phyloP scores from a whole-genome alignment of 1,140 invertebrate genomes.

The Euwallacea similis region DNA sequence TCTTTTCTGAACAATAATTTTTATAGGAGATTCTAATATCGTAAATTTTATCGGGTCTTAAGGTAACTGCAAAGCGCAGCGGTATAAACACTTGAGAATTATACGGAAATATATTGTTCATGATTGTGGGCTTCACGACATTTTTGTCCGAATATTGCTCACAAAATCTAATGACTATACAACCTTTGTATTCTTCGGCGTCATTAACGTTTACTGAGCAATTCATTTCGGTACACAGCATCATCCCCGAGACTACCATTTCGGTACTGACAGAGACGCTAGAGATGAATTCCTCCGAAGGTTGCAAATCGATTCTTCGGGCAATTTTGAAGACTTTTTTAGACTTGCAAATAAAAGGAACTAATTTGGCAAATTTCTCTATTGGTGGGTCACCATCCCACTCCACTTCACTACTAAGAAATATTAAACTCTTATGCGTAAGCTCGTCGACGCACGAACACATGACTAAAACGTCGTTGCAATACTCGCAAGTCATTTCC shows the following conservation, averaged over 20 bases:
- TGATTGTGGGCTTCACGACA: constrained; percentile 33
- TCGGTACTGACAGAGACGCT: constrained; percentile 34
- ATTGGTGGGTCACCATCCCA: constrained; percentile 7
- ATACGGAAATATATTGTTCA: constrained; percentile 38
- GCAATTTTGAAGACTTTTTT: constrained; percentile 43
- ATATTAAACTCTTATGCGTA: constrained; percentile 24
- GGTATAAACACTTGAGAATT: constrained; percentile 40
- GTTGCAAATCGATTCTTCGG: constrained; percentile 36
- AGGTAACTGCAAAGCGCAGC: constrained; percentile 38
- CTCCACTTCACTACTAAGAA: constrained; percentile 22
- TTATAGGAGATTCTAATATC: constrained; percentile 45
- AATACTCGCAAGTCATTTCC: constrained; percentile 33
- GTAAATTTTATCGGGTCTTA: constrained; percentile 42
- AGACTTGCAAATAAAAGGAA: constrained; percentile 34
- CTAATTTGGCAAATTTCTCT: constrained; percentile 20
- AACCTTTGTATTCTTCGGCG: constrained; percentile 30
- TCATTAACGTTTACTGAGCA: not conserved
- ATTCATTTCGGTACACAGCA: constrained; percentile 40
- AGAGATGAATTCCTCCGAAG: constrained; percentile 33
- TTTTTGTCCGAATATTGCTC: constrained; percentile 33
- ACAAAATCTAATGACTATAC: constrained; percentile 36
- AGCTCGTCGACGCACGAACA: constrained; percentile 33
- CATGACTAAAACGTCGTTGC: constrained; percentile 20
- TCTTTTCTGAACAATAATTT: constrained; percentile 25
- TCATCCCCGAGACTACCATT: constrained; percentile 39